These are phyloP conservation scores for Urocitellus parryii DNA, from an alignment of 2,113 vertebrate genomes.

Conservation along the genomic window DNA sequence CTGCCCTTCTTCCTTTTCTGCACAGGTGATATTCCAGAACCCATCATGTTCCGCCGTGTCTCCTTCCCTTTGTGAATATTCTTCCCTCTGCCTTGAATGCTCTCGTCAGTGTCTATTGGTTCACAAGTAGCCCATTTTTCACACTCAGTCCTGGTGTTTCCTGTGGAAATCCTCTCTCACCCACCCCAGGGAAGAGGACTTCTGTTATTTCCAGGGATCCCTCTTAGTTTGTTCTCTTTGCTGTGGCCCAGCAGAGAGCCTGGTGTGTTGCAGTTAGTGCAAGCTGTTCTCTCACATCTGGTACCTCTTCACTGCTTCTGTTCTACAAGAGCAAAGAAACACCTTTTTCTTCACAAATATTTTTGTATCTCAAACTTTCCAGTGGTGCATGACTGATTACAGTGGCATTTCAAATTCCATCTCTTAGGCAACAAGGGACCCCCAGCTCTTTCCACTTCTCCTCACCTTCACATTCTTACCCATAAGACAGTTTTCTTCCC, in stretches of 20 bases:
- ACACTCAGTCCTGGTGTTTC: background rate
- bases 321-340: background rate
- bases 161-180: background rate
- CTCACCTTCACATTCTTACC: background rate
- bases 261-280: background rate
- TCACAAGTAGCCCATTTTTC: rapidly evolving
- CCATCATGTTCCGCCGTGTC: rapidly evolving
- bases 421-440: background rate
- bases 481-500: background rate
- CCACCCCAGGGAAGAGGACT: background rate
- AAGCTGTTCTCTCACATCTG: background rate
- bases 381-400: background rate
- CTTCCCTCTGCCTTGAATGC: background rate
- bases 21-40: background rate
- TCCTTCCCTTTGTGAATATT: background rate
- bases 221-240: background rate
- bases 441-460: background rate
- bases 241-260: background rate
- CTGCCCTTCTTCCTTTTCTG: background rate
- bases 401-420: background rate
- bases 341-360: background rate
- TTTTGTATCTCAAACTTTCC: background rate
- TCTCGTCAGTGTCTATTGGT: background rate
- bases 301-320: background rate
- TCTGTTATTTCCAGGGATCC: background rate